Conservation (phyloP, 2,113 vertebrate species). For the Trinectes maculatus region DNA sequence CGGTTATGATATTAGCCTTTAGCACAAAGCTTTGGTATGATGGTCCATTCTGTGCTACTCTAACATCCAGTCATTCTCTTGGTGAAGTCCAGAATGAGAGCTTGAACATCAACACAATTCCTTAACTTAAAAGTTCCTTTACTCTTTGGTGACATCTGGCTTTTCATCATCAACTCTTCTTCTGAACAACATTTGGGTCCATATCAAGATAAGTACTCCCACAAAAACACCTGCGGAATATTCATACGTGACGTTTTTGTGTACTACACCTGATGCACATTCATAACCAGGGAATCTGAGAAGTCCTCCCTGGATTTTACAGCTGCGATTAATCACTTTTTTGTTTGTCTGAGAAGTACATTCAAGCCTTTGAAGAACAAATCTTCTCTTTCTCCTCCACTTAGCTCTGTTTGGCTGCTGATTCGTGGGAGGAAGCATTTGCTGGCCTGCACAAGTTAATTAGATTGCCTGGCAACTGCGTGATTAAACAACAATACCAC, state of each 20-base stretch:
- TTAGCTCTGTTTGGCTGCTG: conserved; percentile 25
- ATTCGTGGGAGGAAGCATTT: conserved; percentile 31
- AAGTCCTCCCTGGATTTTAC: not conserved
- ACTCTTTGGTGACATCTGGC: too few species aligned
- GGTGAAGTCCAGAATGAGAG: conserved; percentile 13
- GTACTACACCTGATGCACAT: not conserved
- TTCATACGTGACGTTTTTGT: too few species aligned
- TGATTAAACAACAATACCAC: conserved; percentile 50
- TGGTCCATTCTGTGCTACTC: conserved; percentile 9
- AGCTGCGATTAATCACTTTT: conserved; percentile 23
- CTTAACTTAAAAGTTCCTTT: too few species aligned
- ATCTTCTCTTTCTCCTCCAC: conserved; percentile 10
- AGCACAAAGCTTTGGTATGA: conserved; percentile 37
- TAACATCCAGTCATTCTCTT: conserved; percentile 32
- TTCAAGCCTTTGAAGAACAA: conserved; percentile 14
- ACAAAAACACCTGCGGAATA: too few species aligned
- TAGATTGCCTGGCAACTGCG: conserved; percentile 45
- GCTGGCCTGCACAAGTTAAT: conserved; percentile 49
- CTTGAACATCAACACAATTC: too few species aligned
- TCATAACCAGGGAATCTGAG: not conserved
- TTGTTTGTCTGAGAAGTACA: conserved; percentile 13
- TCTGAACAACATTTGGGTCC: too few species aligned
- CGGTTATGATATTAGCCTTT: conserved; percentile 24
- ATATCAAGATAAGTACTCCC: too few species aligned
- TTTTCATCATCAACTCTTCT: too few species aligned